phyloP scores from a whole-genome alignment of 1,140 invertebrate genomes.

The Rhizoglyphus robini region DNA sequence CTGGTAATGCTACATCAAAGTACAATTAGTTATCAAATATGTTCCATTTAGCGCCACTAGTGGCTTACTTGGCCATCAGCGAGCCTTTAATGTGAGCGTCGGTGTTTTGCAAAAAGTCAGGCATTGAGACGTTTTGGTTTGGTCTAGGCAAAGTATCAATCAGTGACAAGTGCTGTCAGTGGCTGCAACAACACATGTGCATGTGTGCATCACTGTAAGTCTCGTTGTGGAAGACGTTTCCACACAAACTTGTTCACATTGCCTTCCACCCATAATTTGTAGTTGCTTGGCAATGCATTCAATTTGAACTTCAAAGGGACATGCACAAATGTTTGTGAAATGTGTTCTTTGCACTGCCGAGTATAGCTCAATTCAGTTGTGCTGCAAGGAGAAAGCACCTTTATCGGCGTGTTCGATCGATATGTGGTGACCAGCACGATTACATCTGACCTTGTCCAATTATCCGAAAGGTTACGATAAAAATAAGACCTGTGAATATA shows the following conservation, averaged over 20 bases:
- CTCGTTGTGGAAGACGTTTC: slow-evolving; percentile 68
- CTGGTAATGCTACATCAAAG: slow-evolving; percentile 34
- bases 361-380: slow-evolving; percentile 69
- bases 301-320: too few relatives aligned
- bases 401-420: slow-evolving; percentile 52
- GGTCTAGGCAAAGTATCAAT: too few relatives aligned
- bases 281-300: slow-evolving; percentile 64
- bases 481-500: slow-evolving; percentile 56
- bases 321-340: slow-evolving; percentile 65
- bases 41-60: neutral
- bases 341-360: slow-evolving; percentile 56
- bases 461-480: slow-evolving; percentile 68
- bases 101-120: slow-evolving; percentile 66
- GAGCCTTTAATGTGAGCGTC: slow-evolving; percentile 64
- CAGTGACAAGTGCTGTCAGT: slow-evolving; percentile 21
- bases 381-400: slow-evolving; percentile 62
- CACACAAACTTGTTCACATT: slow-evolving; percentile 67
- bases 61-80: slow-evolving; percentile 85
- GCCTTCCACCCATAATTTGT: slow-evolving; percentile 73
- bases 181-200: slow-evolving; percentile 42
- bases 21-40: neutral
- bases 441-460: slow-evolving; percentile 73
- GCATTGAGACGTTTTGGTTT: slow-evolving; percentile 78
- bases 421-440: slow-evolving; percentile 61
- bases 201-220: slow-evolving; percentile 85